phyloP scores from a whole-genome alignment of 2,888 invertebrate species.

The Aelia acuminata region DNA sequence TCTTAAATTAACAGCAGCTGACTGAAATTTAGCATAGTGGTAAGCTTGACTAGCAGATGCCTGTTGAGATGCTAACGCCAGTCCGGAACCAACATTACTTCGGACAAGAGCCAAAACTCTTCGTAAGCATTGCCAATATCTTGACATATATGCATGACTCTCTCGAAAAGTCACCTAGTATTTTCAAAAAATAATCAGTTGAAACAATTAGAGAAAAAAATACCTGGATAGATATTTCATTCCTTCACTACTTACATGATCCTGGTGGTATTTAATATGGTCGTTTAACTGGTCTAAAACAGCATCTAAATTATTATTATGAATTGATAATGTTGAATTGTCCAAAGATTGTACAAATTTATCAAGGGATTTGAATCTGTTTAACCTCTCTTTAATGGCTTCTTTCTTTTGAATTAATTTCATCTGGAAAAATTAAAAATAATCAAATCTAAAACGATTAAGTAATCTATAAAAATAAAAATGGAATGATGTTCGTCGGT shows the following conservation, averaged over 20 bases:
- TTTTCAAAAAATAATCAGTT: not conserved
- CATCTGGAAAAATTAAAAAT: slow-evolving; percentile 71
- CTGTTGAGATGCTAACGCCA: slow-evolving; percentile 66
- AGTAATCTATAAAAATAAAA: too few species aligned
- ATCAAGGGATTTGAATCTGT: slow-evolving; percentile 89
- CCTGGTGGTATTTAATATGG: slow-evolving; percentile 86
- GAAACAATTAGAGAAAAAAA: not conserved
- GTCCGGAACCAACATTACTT: slow-evolving; percentile 77
- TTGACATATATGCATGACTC: slow-evolving; percentile 83
- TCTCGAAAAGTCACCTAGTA: slow-evolving; percentile 87
- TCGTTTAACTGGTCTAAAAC: slow-evolving; percentile 88
- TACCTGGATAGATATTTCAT: not conserved
- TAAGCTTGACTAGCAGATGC: slow-evolving; percentile 75
- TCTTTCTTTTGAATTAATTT: slow-evolving; percentile 85
- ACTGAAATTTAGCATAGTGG: slow-evolving; percentile 96
- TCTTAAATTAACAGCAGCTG: slow-evolving; percentile 88
- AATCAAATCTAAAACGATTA: not conserved
- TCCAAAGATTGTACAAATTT: slow-evolving; percentile 83
- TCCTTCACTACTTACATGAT: slow-evolving; percentile 77
- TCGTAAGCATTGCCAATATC: slow-evolving; percentile 87
- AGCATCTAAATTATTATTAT: slow-evolving; percentile 86
- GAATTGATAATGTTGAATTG: slow-evolving; percentile 85
- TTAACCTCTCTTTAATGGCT: slow-evolving; percentile 83
- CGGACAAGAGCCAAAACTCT: slow-evolving; percentile 86
- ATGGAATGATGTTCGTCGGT: too few species aligned